Evolutionary conservation across 2,888 invertebrate genomes (phyloP), one percentile per base, ranked within the genome.

Genomic region (Digitonthophagus gazella): DNA sequence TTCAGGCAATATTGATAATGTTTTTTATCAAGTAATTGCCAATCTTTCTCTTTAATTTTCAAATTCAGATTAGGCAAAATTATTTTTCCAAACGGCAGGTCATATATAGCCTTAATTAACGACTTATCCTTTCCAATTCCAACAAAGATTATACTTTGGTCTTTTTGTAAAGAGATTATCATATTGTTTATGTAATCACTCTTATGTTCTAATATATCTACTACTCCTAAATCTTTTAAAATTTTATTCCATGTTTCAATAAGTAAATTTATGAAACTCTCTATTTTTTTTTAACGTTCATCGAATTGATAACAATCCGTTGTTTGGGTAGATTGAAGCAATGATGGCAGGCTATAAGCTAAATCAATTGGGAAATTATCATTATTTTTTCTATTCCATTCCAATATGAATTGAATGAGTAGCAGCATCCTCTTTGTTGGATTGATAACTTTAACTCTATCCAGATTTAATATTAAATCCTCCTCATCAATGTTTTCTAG

Each of bases 371-470:
- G 54, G 54, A 44, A 44, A 44, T 44, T 44, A 44, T 44, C 54
- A 44, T 44, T 44, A 44, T 44, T 44, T 44, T 44, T 44, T 44
- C 54, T 44, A 44, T 44, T 44, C 54, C 54, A 44, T n/a, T 44
- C 54, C 54, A 44, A 44, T 44, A 44, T 44, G 54, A 44, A 44
- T 44, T 44, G 54, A 44, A 44, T 44, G 54, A 44, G 54, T 44
- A 44, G 54, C 54, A 44, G 54, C 54, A n/a, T 44, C 54, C 54
- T 44, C 54, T 44, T 44, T 44, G 54, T 44, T 44, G 54, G 54
- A 44, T 44, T 44, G 54, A 44, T 44, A 44, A 44, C 54, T 44
- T 44, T 44, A 44, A 44, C 54, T 44, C 54, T 44, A 44, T 44
- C 54, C 6, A 44, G 54, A 44, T 44, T 44, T 44, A 44, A 44